These are phyloP conservation scores for Pardalotus punctatus DNA, from an alignment of 2,113 vertebrate genomes.

Conservation along the genomic window DNA sequence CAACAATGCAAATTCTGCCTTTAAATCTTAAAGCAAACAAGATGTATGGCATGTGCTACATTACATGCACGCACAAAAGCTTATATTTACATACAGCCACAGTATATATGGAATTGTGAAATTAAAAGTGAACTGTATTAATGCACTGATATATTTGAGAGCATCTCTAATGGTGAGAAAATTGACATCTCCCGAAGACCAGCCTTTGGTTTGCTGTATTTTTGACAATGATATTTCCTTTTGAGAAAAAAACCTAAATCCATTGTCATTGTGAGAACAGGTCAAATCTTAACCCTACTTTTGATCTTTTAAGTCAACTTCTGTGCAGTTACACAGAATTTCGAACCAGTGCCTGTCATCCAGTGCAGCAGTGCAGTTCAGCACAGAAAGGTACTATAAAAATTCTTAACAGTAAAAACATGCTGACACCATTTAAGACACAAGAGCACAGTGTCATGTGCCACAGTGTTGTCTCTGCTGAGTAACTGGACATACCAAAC, in stretches of 20 bases:
- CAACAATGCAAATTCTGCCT: not conserved
- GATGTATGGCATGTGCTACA: not conserved
- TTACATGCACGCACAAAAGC: not conserved
- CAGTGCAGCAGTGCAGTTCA: not conserved
- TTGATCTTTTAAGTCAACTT: not conserved
- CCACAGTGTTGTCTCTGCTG: not conserved
- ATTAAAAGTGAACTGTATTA: not conserved
- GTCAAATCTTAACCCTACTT: not conserved
- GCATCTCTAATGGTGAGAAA: not conserved
- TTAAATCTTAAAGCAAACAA: not conserved
- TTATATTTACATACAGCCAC: not conserved
- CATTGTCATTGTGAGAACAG: fast-evolving
- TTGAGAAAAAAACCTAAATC: not conserved
- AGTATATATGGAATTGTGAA: not conserved
- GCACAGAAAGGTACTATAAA: not conserved
- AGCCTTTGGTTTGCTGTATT: not conserved
- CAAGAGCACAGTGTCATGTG: not conserved
- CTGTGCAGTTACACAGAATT: not conserved
- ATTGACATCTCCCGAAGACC: not conserved
- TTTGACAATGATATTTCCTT: not conserved
- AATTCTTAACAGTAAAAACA: not conserved
- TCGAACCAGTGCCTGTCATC: not conserved
- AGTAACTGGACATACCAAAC: not conserved
- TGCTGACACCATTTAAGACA: not conserved
- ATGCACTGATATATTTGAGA: not conserved